phyloP scores from a whole-genome alignment of 1,140 invertebrate genomes.

The Psix sp. region DNA sequence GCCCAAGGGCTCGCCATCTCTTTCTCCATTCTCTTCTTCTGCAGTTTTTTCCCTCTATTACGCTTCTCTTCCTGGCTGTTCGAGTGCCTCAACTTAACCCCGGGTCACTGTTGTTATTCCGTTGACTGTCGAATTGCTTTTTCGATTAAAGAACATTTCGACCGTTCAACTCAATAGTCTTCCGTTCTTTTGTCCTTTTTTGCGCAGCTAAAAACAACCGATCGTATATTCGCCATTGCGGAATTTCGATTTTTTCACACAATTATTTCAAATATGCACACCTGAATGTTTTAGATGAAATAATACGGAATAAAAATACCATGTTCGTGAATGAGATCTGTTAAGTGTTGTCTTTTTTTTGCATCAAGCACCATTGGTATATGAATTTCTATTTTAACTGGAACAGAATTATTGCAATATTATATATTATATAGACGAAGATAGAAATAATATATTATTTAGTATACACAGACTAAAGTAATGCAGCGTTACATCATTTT shows the following conservation, averaged over 20 bases:
- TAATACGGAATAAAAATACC: too few relatives aligned
- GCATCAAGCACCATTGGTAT: too few relatives aligned
- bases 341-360: too few relatives aligned
- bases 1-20: slow-evolving; percentile 65
- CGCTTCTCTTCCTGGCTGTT: slow-evolving; percentile 48
- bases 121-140: slow-evolving; percentile 59
- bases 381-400: too few relatives aligned
- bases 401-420: too few relatives aligned
- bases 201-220: slow-evolving; percentile 9
- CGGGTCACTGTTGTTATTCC: slow-evolving; percentile 58
- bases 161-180: slow-evolving; percentile 41
- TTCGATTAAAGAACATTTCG: slow-evolving; percentile 57
- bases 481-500: too few relatives aligned
- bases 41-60: slow-evolving; percentile 26
- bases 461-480: too few relatives aligned
- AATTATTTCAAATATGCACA: slow-evolving; percentile 39
- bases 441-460: too few relatives aligned
- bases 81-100: slow-evolving; percentile 46
- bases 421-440: too few relatives aligned
- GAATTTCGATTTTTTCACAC: slow-evolving; percentile 42
- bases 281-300: slow-evolving; percentile 17
- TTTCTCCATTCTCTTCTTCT: slow-evolving; percentile 31
- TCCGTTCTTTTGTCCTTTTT: slow-evolving; percentile 23
- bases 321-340: too few relatives aligned
- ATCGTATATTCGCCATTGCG: slow-evolving; percentile 17